Evolutionary conservation across 2,113 vertebrate species (phyloP).

Genomic region (Bettongia penicillata): DNA sequence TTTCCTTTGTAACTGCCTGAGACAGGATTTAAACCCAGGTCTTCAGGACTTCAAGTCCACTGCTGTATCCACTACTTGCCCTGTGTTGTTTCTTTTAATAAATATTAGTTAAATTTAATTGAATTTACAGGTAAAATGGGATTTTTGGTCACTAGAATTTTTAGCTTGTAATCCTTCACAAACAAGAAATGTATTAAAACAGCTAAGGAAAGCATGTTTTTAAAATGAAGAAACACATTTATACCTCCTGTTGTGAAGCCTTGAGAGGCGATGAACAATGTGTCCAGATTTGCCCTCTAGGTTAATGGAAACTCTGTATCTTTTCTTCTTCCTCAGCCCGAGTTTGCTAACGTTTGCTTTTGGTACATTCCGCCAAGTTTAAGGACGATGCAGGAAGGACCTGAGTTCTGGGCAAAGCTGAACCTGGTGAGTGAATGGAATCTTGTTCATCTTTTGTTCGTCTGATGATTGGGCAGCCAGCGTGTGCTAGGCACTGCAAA

Average conservation of each 20-base stretch:
- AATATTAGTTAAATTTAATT: background rate
- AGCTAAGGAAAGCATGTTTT: background rate
- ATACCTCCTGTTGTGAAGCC: background rate
- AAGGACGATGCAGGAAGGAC: conserved; percentile 83
- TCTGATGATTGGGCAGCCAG: background rate
- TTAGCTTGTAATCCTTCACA: background rate
- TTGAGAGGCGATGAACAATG: background rate
- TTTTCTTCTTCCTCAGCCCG: conserved; percentile 82
- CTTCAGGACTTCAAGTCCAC: background rate
- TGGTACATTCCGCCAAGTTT: conserved; percentile 91
- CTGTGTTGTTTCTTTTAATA: background rate
- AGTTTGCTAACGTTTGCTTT: conserved; percentile 89
- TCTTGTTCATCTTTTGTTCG: conserved; percentile 8
- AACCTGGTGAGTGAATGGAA: conserved; percentile 80
- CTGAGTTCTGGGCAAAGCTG: conserved; percentile 87
- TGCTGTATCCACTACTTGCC: background rate
- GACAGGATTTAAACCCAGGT: background rate
- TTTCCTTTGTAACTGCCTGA: background rate
- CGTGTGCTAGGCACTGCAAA: background rate
- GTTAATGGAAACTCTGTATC: conserved; percentile 27
- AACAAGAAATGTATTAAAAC: background rate
- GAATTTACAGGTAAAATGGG: background rate
- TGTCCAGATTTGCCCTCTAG: background rate
- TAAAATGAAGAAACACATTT: background rate
- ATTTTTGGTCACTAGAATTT: background rate